Evolutionary conservation across 2,797 vertebrate genomes (phyloP).

Genomic region (Pseudopleuronectes americanus): DNA sequence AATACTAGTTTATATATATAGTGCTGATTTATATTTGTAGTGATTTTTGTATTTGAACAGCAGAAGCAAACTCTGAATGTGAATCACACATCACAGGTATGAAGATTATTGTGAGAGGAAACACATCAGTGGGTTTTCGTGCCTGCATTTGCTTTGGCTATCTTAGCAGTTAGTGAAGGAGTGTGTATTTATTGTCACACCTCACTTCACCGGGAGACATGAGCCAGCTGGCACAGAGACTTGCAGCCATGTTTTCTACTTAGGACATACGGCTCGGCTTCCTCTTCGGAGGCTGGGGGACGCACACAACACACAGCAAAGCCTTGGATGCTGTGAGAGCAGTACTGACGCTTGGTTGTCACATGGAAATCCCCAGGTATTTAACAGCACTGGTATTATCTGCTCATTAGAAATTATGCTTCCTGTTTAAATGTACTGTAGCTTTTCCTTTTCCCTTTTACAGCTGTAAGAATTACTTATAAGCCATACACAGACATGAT

Average conservation of each 20-base stretch:
- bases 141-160: conserved; percentile 44
- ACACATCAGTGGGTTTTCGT: conserved; percentile 57
- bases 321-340: conserved; percentile 52
- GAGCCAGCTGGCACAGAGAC: conserved; percentile 82
- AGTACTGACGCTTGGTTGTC: conserved; percentile 55
- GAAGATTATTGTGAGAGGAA: conserved; percentile 45
- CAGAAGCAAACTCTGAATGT: conserved; percentile 21
- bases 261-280: conserved; percentile 69
- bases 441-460: conserved; percentile 8
- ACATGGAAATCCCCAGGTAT: conserved; percentile 54
- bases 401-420: conserved; percentile 18
- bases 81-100: conserved; percentile 41
- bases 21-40: conserved; percentile 3
- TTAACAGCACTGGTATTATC: conserved; percentile 40
- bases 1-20: conserved; percentile 1
- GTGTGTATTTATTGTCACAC: conserved; percentile 78
- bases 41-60: conserved; percentile 36
- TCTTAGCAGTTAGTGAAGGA: conserved; percentile 51
- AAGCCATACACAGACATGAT: conserved; percentile 25
- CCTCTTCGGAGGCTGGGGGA: conserved; percentile 62
- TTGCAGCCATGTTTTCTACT: conserved; percentile 69
- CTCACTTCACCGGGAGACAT: conserved; percentile 79
- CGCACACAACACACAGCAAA: conserved; percentile 41
- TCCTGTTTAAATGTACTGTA: conserved; percentile 22
- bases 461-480: conserved; percentile 19